Conservation (phyloP, 2,888 invertebrate species). For the Zygothrica quintamaculata region DNA sequence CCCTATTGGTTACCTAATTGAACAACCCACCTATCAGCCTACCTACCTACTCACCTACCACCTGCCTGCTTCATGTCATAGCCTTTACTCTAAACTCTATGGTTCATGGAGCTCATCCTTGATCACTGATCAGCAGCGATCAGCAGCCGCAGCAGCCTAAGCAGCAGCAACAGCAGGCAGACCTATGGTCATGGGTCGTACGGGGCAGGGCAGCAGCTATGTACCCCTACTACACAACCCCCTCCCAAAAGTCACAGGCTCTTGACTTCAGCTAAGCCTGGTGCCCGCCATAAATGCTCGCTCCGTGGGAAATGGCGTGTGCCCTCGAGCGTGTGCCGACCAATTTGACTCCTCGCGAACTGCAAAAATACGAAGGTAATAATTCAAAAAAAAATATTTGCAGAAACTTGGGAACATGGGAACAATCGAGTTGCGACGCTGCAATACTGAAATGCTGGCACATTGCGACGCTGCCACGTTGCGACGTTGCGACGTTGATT, state of each 20-base stretch:
- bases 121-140: constrained; percentile 61
- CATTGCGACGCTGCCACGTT: constrained; percentile 68
- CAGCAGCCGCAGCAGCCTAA: constrained; percentile 21
- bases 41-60: too few species aligned
- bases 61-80: constrained; percentile 51
- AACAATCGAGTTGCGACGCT: constrained; percentile 79
- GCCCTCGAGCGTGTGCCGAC: constrained; percentile 88
- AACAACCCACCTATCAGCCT: constrained; percentile 67
- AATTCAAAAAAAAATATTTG: constrained; percentile 84
- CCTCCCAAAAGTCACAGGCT: constrained; percentile 3
- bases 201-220: constrained; percentile 44
- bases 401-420: constrained; percentile 84
- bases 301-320: constrained; percentile 87
- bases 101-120: constrained; percentile 46
- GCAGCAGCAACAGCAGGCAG: constrained; percentile 20
- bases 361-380: constrained; percentile 85
- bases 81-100: constrained; percentile 18
- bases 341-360: constrained; percentile 85
- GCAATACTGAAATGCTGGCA: too few species aligned
- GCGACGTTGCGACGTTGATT: constrained; percentile 74
- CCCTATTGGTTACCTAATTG: constrained; percentile 64
- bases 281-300: constrained; percentile 75
- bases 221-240: constrained; percentile 25
- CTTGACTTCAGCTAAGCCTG: too few species aligned
- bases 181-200: constrained; percentile 48